Base-by-base conservation (phyloP, 2,888 invertebrate genomes). In the Melangyna quadrimaculata region DNA sequence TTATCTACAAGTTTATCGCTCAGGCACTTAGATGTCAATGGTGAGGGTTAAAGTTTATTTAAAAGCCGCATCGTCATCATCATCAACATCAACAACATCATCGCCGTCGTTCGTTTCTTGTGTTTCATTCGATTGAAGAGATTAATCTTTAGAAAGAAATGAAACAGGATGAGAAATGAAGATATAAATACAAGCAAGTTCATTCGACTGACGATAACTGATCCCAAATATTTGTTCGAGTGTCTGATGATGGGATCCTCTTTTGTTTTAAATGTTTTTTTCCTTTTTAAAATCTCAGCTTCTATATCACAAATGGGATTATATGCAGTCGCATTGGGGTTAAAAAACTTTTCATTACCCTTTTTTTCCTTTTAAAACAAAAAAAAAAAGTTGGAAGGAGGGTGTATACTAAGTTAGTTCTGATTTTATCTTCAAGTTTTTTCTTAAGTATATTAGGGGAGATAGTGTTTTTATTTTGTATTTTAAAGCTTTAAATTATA, bases 21-120 rank as follows among this genome's bases (percentile, higher is more conserved):
- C 24, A n/a, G 8, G 14, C 24, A 27, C 69, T 14, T n/a, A n/a
- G 14, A 57, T 55, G 48, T 19, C 24, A 43, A 43, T 63, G 40
- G 48, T 14, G 32, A 53, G 69, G 61, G 80, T 74, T 74, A 45
- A 65, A 67, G 82, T 73, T 72, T 69, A 73, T 77, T 78, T 67
- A 69, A 53, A 57, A 67, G 57, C 53, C 53, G 32, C 53, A 70
- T 29, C 72, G 51, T 51, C 63, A 57, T 51, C 53, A 55, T 70
- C 71, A 45, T 77, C 65, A 67, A 57, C 43, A 37, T 37, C 37
- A 37, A 6, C 9, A 35, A 6, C 9, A 3, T 40, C n/a, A 4
- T 40, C 40, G 7, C 6, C 45, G 19, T 45, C 4, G 45, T 48
- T n/a, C n/a, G n/a, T n/a, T n/a, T n/a, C n/a, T n/a, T 51, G 59